Evolutionary conservation across 2,113 vertebrate species (phyloP).

Genomic region (Oenanthe melanoleuca): DNA sequence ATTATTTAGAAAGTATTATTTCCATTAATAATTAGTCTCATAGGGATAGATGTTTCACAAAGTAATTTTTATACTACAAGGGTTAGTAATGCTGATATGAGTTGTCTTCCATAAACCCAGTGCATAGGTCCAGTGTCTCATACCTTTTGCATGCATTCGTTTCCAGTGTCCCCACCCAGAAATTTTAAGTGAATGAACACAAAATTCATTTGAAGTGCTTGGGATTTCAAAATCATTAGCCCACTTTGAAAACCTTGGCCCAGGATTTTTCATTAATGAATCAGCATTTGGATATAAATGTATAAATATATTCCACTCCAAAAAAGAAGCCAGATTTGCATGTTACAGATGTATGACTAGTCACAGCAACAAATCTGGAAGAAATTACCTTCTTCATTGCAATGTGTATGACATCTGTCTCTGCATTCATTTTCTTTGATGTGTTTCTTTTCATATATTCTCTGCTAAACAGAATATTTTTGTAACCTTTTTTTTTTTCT

Average conservation of each 20-base stretch:
- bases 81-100: not conserved
- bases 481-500: not conserved
- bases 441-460: not conserved
- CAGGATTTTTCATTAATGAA: not conserved
- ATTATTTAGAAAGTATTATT: not conserved
- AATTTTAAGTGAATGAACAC: not conserved
- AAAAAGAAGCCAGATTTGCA: not conserved
- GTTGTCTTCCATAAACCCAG: not conserved
- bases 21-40: not conserved
- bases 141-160: not conserved
- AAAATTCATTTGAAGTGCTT: not conserved
- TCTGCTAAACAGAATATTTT: not conserved
- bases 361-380: not conserved
- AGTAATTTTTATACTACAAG: not conserved
- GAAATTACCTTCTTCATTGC: not conserved
- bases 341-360: not conserved
- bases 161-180: not conserved
- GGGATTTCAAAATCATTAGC: constrained; percentile 4
- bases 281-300: not conserved
- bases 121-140: not conserved
- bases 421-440: not conserved
- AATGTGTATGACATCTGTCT: not conserved
- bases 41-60: not conserved
- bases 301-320: not conserved
- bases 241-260: not conserved